Percentiles rank a stretch among this genome's conserved stretches.
Evolutionary conservation across 2,113 vertebrate genomes (phyloP).

Genomic region (Hippolais icterina): DNA sequence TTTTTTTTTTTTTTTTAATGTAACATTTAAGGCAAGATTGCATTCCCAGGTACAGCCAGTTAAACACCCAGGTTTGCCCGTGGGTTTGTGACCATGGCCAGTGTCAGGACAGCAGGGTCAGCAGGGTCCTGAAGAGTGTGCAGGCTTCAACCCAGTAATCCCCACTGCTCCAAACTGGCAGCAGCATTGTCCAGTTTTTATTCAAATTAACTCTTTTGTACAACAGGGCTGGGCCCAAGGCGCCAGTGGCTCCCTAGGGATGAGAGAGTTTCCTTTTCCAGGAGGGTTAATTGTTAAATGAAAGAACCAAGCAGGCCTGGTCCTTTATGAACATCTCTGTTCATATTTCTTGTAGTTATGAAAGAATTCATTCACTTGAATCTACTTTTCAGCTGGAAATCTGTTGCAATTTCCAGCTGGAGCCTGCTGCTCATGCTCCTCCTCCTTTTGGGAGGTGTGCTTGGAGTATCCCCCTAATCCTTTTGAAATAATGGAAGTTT

Average conservation of each 20-base stretch:
- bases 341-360: not conserved
- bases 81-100: not conserved
- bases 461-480: not conserved
- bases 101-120: not conserved
- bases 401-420: not conserved
- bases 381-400: not conserved
- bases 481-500: not conserved
- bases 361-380: not conserved
- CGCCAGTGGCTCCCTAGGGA: not conserved
- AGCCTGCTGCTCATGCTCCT: not conserved
- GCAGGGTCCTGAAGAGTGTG: not conserved
- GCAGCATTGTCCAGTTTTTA: accelerated
- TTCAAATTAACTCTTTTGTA: not conserved
- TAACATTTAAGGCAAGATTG: accelerated
- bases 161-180: not conserved
- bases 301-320: not conserved
- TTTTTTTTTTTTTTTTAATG: not conserved
- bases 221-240: not conserved
- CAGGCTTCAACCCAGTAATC: not conserved
- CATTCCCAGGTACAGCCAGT: not conserved
- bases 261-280: not conserved
- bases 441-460: not conserved
- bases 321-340: not conserved
- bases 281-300: not conserved
- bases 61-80: not conserved